A percentile compares a stretch with the other conserved stretches of the same genome.
Evolutionary conservation across 2,888 invertebrate species (phyloP).

Genomic region (Dusona sp.): DNA sequence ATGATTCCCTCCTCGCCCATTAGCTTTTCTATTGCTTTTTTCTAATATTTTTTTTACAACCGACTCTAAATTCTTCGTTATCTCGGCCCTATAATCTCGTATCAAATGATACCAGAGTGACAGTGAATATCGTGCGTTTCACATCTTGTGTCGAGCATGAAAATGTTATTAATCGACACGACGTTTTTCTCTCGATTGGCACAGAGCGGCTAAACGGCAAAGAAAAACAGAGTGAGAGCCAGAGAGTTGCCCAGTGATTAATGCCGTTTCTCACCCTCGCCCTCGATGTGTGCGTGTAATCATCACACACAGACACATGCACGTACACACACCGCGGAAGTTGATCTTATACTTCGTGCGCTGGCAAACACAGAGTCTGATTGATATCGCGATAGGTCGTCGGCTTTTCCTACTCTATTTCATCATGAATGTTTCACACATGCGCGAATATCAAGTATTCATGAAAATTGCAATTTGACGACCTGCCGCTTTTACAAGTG

Average conservation of each 20-base stretch:
- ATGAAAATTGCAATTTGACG: conserved; percentile 28
- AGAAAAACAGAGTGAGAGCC: conserved; percentile 14
- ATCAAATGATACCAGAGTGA: conserved; percentile 4
- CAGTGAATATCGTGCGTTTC: conserved; percentile 24
- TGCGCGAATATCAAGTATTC: conserved; percentile 23
- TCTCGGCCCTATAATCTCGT: conserved; percentile 31
- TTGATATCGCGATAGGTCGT: conserved; percentile 56
- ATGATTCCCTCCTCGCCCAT: conserved; percentile 39
- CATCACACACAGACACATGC: conserved; percentile 39
- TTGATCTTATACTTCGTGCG: conserved; percentile 28
- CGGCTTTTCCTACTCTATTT: conserved; percentile 46
- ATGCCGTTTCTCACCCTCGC: conserved; percentile 69
- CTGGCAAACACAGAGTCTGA: conserved; percentile 27
- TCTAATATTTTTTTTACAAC: conserved; percentile 2
- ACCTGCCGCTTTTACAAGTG: not conserved
- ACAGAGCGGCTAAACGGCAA: conserved; percentile 10
- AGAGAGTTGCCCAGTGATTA: conserved; percentile 67
- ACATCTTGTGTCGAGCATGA: conserved; percentile 63
- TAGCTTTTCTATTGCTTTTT: not conserved
- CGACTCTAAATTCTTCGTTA: conserved; percentile 24
- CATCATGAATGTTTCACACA: not conserved
- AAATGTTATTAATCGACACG: conserved; percentile 76
- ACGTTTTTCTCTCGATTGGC: conserved; percentile 55
- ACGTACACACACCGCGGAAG: conserved; percentile 38
- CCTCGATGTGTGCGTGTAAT: conserved; percentile 41